phyloP scores from a whole-genome alignment of 2,113 vertebrate species.

The Agapornis roseicollis region DNA sequence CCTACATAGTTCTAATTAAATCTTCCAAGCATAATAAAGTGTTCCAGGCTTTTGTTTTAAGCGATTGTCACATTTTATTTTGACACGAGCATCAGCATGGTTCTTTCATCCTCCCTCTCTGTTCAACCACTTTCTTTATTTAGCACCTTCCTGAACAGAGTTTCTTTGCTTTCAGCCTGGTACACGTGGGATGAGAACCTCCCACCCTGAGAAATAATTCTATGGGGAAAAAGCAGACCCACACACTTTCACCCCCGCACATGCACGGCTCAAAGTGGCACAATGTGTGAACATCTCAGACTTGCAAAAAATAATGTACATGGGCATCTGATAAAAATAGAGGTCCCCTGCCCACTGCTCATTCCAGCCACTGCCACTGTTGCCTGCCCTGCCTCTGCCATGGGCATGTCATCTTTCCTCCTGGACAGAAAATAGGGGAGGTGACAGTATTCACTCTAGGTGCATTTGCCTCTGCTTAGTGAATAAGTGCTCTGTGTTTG shows the following conservation, averaged over 20 bases:
- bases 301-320: neutral
- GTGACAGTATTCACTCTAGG: neutral
- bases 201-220: neutral
- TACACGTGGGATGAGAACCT: neutral
- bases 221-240: neutral
- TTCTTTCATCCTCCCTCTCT: conserved; percentile 13
- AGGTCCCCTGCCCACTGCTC: neutral
- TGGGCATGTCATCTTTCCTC: neutral
- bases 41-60: conserved; percentile 35
- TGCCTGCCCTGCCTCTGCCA: neutral
- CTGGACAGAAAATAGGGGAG: neutral
- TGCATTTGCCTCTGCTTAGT: neutral
- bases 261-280: neutral
- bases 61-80: conserved; percentile 20
- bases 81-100: neutral
- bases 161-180: conserved; percentile 16
- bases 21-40: neutral
- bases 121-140: conserved; percentile 35
- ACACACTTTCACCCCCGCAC: neutral
- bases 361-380: neutral
- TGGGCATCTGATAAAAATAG: neutral
- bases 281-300: neutral
- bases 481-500: neutral
- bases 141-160: neutral
- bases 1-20: neutral